A percentile compares a stretch with the other conserved stretches of the same genome.
Evolutionary conservation across 92 coral and sea anemone species (phyloP).

Genomic region (Phymanthus crucifer): DNA sequence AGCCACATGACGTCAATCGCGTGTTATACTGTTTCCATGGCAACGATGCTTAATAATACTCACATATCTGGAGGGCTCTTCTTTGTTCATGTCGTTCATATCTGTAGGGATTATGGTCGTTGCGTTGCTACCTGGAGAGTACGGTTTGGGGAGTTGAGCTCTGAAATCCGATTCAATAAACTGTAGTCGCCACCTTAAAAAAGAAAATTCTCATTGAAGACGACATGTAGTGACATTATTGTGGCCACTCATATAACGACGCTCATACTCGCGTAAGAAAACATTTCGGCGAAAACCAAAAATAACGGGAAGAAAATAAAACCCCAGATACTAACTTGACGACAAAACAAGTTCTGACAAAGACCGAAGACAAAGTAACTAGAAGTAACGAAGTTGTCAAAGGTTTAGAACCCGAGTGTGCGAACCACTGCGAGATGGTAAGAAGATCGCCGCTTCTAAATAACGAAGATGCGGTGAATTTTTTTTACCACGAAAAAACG

Average conservation of each 20-base stretch:
- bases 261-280: neutral
- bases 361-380: neutral
- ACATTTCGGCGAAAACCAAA: neutral
- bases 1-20: neutral
- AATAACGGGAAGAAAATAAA: neutral
- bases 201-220: too few species aligned
- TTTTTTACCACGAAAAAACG: too few species aligned
- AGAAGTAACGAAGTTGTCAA: neutral
- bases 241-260: too few species aligned
- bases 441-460: neutral
- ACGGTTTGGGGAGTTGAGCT: constrained; percentile 93
- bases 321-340: neutral
- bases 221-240: too few species aligned
- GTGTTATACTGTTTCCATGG: neutral
- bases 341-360: neutral
- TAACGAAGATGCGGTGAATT: neutral
- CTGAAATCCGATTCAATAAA: constrained; percentile 91
- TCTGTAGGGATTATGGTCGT: constrained; percentile 77
- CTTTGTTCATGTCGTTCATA: constrained; percentile 91
- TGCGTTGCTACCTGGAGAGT: constrained; percentile 66
- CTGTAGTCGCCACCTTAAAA: constrained; percentile 78
- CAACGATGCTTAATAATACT: constrained; percentile 23
- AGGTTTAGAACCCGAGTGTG: neutral
- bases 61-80: constrained; percentile 92
- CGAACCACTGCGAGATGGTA: neutral